phyloP scores from a whole-genome alignment of 2,797 vertebrate species.

The Thalassophryne amazonica region DNA sequence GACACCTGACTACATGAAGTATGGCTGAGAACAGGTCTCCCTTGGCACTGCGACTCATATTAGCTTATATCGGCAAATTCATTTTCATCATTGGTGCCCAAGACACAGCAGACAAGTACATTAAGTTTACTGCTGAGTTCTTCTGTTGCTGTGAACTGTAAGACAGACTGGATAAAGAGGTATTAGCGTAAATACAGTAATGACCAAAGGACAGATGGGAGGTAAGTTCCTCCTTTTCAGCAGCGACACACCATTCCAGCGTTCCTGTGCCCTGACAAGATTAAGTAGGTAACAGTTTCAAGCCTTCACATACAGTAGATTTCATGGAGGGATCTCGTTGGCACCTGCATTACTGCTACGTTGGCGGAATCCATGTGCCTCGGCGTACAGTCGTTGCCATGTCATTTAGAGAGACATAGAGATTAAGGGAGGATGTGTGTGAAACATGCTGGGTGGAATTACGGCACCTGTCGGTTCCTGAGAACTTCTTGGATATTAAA shows the following conservation, averaged over 20 bases:
- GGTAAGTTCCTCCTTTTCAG: conserved; percentile 59
- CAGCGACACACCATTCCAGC: conserved; percentile 64
- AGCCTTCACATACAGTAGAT: conserved; percentile 67
- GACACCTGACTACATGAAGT: conserved; percentile 41
- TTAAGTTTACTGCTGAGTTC: conserved; percentile 60
- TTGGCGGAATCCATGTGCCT: conserved; percentile 42
- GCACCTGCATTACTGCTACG: neutral
- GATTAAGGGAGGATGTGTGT: conserved; percentile 29
- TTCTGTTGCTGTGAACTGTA: conserved; percentile 55
- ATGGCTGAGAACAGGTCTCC: conserved; percentile 42
- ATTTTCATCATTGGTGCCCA: conserved; percentile 39
- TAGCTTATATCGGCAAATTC: conserved; percentile 65
- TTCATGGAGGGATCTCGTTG: conserved; percentile 34
- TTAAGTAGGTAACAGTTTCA: conserved; percentile 79
- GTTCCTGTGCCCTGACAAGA: conserved; percentile 60
- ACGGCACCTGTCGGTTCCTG: conserved; percentile 71
- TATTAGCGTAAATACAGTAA: conserved; percentile 70
- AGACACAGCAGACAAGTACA: conserved; percentile 56
- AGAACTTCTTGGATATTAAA: conserved; percentile 63
- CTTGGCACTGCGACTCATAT: conserved; percentile 57
- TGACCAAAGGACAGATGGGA: conserved; percentile 59
- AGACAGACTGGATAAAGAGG: conserved; percentile 74
- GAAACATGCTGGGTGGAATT: conserved; percentile 43
- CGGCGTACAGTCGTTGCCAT: conserved; percentile 45
- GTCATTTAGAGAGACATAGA: conserved; percentile 28